Base-by-base conservation (phyloP, 2,797 vertebrate genomes). In the Petrocephalus schoutedeni region DNA sequence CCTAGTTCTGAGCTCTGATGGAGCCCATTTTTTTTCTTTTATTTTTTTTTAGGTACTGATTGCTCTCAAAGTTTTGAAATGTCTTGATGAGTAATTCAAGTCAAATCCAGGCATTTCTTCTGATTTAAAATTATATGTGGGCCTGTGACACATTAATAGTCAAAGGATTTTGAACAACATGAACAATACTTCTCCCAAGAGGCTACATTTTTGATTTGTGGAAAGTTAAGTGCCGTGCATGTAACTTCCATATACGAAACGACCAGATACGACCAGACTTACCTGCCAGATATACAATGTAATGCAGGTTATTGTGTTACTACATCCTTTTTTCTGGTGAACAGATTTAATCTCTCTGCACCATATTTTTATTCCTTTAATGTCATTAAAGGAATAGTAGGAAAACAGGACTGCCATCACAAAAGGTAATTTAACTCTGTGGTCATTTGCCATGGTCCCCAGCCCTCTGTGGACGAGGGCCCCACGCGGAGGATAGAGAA, bases 161-260 rank as follows among this genome's bases (percentile, higher is more conserved):
- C 23, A 58, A 85, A 54, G 84, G 84, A 84, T 36, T 85, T 57
- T 56, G 51, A 85, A 36, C 54, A 85, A 57, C 53, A n/a, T 32
- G 54, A 57, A 12, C 32, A 14, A 16, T 23, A 8, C 49, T 7
- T 58, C 10, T 86, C 45, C 32, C 32, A 2, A 64, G 45, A 23
- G 21, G n/a, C 45, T 74, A 36, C 49, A 57, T 28, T 87, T 51
- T 23, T 67, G 71, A 51, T 87, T 87, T 12, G n/a, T 67, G 45
- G 58, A 67, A 86, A 41, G 86, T 87, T 41, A 89, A 91, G 91
- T 92, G 86, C 0, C 64, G 87, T 74, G 90, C 88, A 51, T 56
- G 45, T 90, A 87, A 89, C 89, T 92, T 45, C 28, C 53, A 61
- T 86, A n/a, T 85, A 82, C 61, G 80, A 14, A 71, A 71, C 19